Evolutionary conservation across 2,113 vertebrate species (phyloP), one percentile per base, ranked within the genome.

Genomic region (Apteryx mantelli): DNA sequence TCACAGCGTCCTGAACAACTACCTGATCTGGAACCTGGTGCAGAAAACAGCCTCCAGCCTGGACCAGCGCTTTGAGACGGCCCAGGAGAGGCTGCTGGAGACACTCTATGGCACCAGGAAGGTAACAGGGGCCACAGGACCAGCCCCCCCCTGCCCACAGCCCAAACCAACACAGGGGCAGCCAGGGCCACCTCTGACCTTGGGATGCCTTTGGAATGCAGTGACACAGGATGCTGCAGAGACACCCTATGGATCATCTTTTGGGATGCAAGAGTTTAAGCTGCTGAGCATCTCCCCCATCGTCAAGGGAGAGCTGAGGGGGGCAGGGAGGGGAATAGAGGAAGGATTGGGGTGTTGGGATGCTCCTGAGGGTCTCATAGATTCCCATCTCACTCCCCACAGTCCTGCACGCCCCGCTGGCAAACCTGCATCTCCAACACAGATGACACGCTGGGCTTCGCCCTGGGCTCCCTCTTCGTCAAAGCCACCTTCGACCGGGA

Each of bases 351-450:
- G 30, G 16, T 20, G 56, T 32, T 34, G 30, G 56, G 56, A 32
- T 60, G 32, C 53, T 60, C 11, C 40, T 60, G 36, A 17, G 32
- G 5, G 9, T 82, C 87, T 95, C 92, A 91, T 0, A 0, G 52
- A 12, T 25, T 34, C 28, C 58, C 6, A 2, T 85, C 61, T 96
- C 1, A 0, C 64, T 91, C 91, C 50, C 32, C 86, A 30, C 95
- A 99, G 99, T 99, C 99, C 52, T 99, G 99, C 91, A 99, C 98
- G 0, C 99, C 99, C 0, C 99, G 99, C 82, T 99, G 99, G 99
- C 99, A 99, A 98, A 99, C 99, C 30, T 99, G 99, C 83, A 99
- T 99, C 82, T 99, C 98, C 75, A 99, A 99, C 97, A 99, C 99
- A 0, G 99, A 99, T 0, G 99, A 99, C 88, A 99, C 99, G 0